Evolutionary conservation across 1,140 invertebrate species (phyloP).

Genomic region (Bathynomus jamesi): DNA sequence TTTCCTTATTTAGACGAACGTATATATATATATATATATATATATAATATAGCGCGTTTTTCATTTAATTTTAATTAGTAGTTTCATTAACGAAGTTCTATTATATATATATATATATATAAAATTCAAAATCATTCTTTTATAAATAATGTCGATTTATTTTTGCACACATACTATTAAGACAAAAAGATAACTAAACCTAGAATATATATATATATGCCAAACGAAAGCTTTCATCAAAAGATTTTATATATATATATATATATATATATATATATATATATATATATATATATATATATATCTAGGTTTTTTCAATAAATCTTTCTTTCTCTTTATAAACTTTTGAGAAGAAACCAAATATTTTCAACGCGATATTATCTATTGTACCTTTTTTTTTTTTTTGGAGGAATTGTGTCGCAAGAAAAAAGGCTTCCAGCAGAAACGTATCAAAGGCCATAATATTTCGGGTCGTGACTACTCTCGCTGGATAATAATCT

Average conservation of each 20-base stretch:
- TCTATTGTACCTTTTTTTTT: no score
- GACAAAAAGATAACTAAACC: no score
- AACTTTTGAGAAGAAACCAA: no score
- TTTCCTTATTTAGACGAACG: background rate
- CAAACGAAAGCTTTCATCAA: no score
- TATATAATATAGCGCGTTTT: background rate
- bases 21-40: background rate
- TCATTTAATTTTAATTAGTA: no score
- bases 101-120: background rate
- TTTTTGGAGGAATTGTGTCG: no score
- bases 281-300: conserved; percentile 10
- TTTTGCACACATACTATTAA: no score
- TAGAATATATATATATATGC: background rate
- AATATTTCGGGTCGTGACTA: background rate
- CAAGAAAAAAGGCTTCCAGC: background rate
- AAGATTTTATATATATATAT: background rate
- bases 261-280: conserved; percentile 5
- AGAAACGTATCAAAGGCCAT: background rate
- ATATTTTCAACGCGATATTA: no score
- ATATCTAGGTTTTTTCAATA: no score
- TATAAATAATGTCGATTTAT: no score
- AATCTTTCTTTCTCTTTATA: no score
- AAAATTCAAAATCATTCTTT: background rate
- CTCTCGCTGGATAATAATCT: background rate
- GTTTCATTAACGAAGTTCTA: background rate